phyloP scores from a whole-genome alignment of 2,888 invertebrate species.

The Sminthurides aquaticus region DNA sequence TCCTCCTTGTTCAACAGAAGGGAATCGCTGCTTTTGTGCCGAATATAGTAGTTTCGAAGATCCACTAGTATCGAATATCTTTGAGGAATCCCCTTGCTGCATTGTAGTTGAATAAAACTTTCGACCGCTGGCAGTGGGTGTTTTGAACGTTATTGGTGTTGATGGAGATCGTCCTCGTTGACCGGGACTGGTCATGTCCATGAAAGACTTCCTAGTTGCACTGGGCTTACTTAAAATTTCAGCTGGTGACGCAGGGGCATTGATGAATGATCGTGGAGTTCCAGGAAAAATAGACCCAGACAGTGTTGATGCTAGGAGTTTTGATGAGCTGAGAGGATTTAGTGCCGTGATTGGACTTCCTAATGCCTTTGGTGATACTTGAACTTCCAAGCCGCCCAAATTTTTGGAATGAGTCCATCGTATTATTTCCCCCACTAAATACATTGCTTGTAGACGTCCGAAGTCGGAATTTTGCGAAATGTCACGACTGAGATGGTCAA shows the following conservation, averaged over 20 bases:
- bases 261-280: not conserved
- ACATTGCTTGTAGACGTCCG: slow-evolving; percentile 38
- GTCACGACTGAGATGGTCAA: slow-evolving; percentile 36
- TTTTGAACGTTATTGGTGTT: not conserved
- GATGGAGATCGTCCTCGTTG: not conserved
- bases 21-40: not conserved
- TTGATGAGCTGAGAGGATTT: not conserved
- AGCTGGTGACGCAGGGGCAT: not conserved
- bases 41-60: not conserved
- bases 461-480: slow-evolving; percentile 32
- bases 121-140: not conserved
- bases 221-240: not conserved
- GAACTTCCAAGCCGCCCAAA: slow-evolving; percentile 26
- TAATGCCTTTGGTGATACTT: not conserved
- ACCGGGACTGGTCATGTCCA: not conserved
- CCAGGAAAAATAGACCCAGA: not conserved
- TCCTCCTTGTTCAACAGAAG: not conserved
- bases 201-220: not conserved
- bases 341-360: not conserved
- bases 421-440: slow-evolving; percentile 41
- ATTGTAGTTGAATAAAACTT: not conserved
- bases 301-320: not conserved
- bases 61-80: not conserved
- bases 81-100: not conserved
- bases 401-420: slow-evolving; percentile 30